Evolutionary conservation across 2,797 vertebrate genomes (phyloP), one percentile per base, ranked within the genome.

Genomic region (Sciaenops ocellatus): DNA sequence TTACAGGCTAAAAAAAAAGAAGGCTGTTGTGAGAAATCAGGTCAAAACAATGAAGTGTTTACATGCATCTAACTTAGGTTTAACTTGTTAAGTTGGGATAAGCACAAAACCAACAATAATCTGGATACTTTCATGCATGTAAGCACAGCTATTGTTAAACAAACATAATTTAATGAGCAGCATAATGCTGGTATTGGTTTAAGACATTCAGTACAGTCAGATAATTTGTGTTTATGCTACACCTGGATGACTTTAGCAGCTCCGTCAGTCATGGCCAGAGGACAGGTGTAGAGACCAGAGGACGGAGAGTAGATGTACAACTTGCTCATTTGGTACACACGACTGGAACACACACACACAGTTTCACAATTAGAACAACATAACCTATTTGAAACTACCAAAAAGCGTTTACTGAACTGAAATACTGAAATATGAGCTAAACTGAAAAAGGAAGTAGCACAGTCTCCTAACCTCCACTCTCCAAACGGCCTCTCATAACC

Each of bases 241-340:
- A 98, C 97, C 95, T 97, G 95, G 52, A 97, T 96, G 76, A 97
- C 96, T 94, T 97, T 97, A 62, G 97, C 96, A 30, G 97, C 97
- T 82, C 97, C 97, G 38, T 98, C 97, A 5, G 97, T 97, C 97
- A 98, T 97, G 84, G 97, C 97, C 74, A 98, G 93, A 5, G 97
- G 96, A 80, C 96, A 97, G 12, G 3, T 92, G 92, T 95, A 97
- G 16, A 95, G 84, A 46, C 96, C 96, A 76, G 96, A 94, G 30
- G 86, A 96, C 3, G 95, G 93, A 42, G 95, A 84, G 76, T 93
- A 97, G 73, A 98, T 85, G 89, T 96, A 97, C 63, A 98, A 69
- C 90, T 98, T 98, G 92, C 93, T 93, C 94, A 97, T 94, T 92
- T 98, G 97, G 81, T 96, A 91, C 55, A 98, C 92, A 24, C 96